Evolutionary conservation across 1,140 invertebrate genomes (phyloP), one percentile per base, ranked within the genome.

Genomic region (Bombus soroeensis): DNA sequence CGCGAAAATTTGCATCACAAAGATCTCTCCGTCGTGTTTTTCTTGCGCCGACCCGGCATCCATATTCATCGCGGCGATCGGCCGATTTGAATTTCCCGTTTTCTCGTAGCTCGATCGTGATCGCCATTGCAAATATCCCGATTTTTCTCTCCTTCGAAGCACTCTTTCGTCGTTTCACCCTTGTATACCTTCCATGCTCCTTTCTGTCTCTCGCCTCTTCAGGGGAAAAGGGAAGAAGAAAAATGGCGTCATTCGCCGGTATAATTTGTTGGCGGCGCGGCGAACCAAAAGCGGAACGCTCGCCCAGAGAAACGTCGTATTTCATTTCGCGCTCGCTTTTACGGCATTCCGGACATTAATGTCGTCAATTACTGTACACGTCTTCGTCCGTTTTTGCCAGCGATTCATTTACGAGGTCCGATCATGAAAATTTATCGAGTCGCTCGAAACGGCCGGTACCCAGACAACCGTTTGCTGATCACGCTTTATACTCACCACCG

Each of bases 81-180:
- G 39, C 34, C 80, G 62, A 89, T 92, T 92, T 92, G 87, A 92
- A 90, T 92, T 91, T 91, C 87, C 76, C 87, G 88, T 85, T 81
- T 85, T 72, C 83, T 87, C 86, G 66, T 88, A 87, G 86, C 87
- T 81, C 76, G 85, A 80, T 75, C 87, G 88, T 87, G 91, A 92
- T 68, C 66, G 78, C 39, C 72, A 74, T 70, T 73, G 81, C 77
- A 59, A 87, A 83, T 86, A 64, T 53, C 64, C 62, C 64, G 78
- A 78, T 90, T 90, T 90, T 81, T 80, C 83, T 53, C 68, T 71
- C 41, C 34, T 81, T 75, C 32, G 57, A 74, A 59, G 41, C 43
- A 10, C 59, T 34, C 62, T 15, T 47, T 34, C 74, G 12, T 39
- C 15, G 2, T 72, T 6, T 6, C 25, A 6, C 66, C 37, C 25